These are phyloP conservation scores for Eulemur coronatus DNA, from an alignment of 2,797 vertebrate genomes.

Conservation along the genomic window DNA sequence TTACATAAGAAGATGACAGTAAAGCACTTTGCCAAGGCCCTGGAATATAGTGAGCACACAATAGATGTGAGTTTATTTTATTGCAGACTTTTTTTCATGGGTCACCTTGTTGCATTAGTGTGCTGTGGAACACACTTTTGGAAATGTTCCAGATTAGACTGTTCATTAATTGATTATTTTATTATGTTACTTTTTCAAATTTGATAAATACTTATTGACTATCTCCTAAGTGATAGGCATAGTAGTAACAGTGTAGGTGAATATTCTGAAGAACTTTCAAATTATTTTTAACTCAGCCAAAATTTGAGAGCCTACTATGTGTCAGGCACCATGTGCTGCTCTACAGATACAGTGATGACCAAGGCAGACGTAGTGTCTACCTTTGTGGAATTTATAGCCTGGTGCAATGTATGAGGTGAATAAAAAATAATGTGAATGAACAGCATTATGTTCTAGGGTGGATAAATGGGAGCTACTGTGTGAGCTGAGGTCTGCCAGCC, in stretches of 20 bases:
- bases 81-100: neutral
- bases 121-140: neutral
- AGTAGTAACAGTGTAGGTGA: neutral
- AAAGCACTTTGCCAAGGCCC: neutral
- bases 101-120: neutral
- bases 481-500: neutral
- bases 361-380: neutral
- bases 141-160: neutral
- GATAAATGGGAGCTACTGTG: rapidly evolving
- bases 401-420: too few relatives aligned
- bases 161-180: neutral
- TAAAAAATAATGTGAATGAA: neutral
- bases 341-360: neutral
- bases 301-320: neutral
- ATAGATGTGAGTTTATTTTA: neutral
- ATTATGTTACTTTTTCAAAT: neutral
- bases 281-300: neutral
- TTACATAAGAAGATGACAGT: neutral
- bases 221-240: neutral
- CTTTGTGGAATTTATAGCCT: neutral
- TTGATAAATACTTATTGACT: neutral
- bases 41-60: neutral
- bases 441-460: neutral
- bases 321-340: neutral
- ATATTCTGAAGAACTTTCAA: neutral